A percentile compares a stretch with the other conserved stretches of the same genome.
Evolutionary conservation across 1,140 invertebrate species (phyloP).

Genomic region (Drosophila navojoa): DNA sequence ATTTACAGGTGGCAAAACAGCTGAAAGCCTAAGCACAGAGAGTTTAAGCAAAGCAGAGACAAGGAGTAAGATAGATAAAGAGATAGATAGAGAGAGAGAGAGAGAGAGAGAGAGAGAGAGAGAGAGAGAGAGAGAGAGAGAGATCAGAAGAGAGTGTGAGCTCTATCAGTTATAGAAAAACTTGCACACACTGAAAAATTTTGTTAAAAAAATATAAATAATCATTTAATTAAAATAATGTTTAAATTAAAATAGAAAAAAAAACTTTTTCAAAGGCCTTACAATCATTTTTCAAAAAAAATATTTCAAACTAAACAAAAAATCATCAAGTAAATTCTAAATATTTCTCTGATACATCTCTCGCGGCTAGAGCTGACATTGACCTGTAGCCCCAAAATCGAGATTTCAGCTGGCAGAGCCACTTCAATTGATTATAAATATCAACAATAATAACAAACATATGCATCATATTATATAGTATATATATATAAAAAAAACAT

Average conservation of each 20-base stretch:
- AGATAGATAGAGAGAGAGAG: not conserved
- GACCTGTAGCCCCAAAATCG: not conserved
- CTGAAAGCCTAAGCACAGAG: conserved; percentile 6
- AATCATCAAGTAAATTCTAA: not conserved
- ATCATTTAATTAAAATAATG: not conserved
- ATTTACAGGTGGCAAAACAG: conserved; percentile 6
- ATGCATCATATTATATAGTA: conserved; percentile 10
- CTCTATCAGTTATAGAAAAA: no score
- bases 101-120: not conserved
- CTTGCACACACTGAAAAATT: no score
- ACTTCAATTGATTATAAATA: conserved; percentile 27
- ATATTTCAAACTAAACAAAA: not conserved
- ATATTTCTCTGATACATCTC: not conserved
- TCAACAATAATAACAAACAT: conserved; percentile 21
- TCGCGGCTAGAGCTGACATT: not conserved
- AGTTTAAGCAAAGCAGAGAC: conserved; percentile 5
- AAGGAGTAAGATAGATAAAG: not conserved
- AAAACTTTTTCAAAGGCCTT: no score
- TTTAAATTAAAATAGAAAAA: not conserved
- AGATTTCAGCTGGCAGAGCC: conserved; percentile 14
- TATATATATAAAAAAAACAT: conserved; percentile 4
- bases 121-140: not conserved
- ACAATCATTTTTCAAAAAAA: no score
- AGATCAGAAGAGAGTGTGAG: no score
- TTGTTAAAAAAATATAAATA: not conserved